Base-by-base conservation (phyloP, 2,888 invertebrate genomes). In the Melanargia galathea region DNA sequence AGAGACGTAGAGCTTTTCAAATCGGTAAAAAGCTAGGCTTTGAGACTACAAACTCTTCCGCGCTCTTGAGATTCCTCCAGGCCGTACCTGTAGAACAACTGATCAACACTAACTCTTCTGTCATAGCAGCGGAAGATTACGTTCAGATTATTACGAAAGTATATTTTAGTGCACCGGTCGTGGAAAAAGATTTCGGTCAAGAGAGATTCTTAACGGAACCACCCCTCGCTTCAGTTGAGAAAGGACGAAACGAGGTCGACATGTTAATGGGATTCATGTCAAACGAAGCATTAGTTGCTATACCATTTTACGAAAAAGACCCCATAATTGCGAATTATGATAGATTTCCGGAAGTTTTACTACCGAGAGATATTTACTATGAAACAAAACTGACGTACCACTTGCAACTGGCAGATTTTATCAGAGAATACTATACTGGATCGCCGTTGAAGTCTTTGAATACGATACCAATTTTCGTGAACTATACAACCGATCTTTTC, bases 201-300 rank as follows among this genome's bases (percentile, higher is more conserved):
- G 74, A 77, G 2, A 73, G 75, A 55, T 84, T 84, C 43, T 26
- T 84, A 16, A 75, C 73, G 0, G 77, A 80, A 65, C 66, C 74
- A 16, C 79, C 79, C 2, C 45, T 73, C 5, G 68, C 76, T 16
- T 55, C 71, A 33, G 65, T 81, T 26, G 80, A 76, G 73, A 81
- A 84, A 33, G 93, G 94, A 30, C 84, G 80, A 13, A 76, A 81
- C 45, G 71, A 82, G 38, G 90, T 94, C 1, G 95, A 95, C 0
- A 90, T 95, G 78, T 92, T 97, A 75, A 89, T 94, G 24, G 96
- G 96, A 1, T 78, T 94, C 8, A 96, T 94, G 10, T 92, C 92
- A 1, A 92, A 94, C 60, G 96, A 96, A 84, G 93, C 94, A 0
- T 30, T 80, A n/a, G 1, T 80, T 1, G 71, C 55, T 0, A 26